Conservation (phyloP, 2,797 vertebrate genomes). For the Hyperoplus lanceolatus region DNA sequence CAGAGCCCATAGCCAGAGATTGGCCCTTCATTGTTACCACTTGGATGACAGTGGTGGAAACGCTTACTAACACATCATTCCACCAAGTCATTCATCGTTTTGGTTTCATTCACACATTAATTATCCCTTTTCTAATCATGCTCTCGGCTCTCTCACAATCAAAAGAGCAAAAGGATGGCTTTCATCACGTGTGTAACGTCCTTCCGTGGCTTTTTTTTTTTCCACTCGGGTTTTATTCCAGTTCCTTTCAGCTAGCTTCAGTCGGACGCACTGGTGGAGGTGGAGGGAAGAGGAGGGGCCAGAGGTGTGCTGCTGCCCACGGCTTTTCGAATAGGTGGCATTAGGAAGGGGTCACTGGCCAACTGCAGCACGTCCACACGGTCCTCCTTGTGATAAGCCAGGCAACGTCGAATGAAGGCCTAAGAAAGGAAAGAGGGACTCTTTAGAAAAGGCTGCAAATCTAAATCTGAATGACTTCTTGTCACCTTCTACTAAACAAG, state of each 20-base stretch:
- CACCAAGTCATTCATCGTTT: slow-evolving; percentile 32
- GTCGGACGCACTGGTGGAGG: slow-evolving; percentile 94
- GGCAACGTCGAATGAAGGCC: slow-evolving; percentile 95
- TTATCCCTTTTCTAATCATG: slow-evolving; percentile 39
- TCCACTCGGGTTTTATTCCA: slow-evolving; percentile 23
- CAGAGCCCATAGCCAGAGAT: slow-evolving; percentile 67
- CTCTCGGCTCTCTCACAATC: slow-evolving; percentile 28
- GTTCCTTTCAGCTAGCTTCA: slow-evolving; percentile 64
- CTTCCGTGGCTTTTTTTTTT: slow-evolving; percentile 38
- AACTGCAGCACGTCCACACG: slow-evolving; percentile 95
- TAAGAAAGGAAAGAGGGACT: slow-evolving; percentile 53
- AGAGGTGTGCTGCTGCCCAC: slow-evolving; percentile 87
- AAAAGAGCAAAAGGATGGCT: slow-evolving; percentile 36
- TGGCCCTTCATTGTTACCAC: slow-evolving; percentile 59
- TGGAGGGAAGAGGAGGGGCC: slow-evolving; percentile 89
- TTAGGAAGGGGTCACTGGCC: slow-evolving; percentile 92
- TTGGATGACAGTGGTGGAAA: slow-evolving; percentile 38
- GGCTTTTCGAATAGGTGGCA: slow-evolving; percentile 93
- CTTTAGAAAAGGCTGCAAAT: background rate
- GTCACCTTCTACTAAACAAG: background rate
- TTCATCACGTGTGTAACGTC: slow-evolving; percentile 42
- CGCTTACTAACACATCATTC: slow-evolving; percentile 32
- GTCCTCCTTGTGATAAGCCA: slow-evolving; percentile 96
- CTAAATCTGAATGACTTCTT: background rate
- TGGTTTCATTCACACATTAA: slow-evolving; percentile 60